Conservation (phyloP, 2,888 invertebrate species). For the Phortica okadai region DNA sequence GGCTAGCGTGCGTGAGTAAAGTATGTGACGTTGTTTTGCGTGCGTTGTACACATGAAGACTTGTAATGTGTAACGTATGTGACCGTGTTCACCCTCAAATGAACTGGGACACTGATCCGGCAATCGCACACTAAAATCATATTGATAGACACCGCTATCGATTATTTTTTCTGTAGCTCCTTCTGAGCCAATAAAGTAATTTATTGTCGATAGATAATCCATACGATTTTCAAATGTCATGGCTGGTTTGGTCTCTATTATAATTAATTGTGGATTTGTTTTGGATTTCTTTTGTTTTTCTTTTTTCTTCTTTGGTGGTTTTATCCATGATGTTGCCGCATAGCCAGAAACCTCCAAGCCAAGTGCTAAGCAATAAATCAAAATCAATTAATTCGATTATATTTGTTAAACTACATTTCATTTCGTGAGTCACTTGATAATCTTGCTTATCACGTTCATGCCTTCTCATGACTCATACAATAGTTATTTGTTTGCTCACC, state of each 20-base stretch:
- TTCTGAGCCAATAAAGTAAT: constrained; percentile 71
- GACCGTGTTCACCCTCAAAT: constrained; percentile 62
- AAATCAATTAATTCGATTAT: constrained; percentile 12
- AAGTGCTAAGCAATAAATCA: constrained; percentile 53
- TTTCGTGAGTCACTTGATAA: neutral
- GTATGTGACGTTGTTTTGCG: constrained; percentile 38
- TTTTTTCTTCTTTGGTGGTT: constrained; percentile 45
- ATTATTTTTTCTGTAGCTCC: constrained; percentile 59
- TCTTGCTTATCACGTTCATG: neutral
- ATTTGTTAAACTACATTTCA: too few species aligned
- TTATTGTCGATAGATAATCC: constrained; percentile 68
- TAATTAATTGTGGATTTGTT: neutral
- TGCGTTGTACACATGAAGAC: constrained; percentile 55
- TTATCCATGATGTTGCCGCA: constrained; percentile 66
- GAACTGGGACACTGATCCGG: constrained; percentile 65
- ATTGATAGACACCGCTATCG: constrained; percentile 60
- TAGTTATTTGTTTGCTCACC: constrained; percentile 60
- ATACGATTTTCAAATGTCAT: constrained; percentile 58
- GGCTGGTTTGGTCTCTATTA: constrained; percentile 22
- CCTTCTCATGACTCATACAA: neutral
- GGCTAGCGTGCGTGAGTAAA: constrained; percentile 40
- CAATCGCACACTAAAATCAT: constrained; percentile 64
- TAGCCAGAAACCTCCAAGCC: constrained; percentile 65
- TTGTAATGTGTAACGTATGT: constrained; percentile 65
- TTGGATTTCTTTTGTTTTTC: constrained; percentile 35